Base-by-base conservation (phyloP, 2,888 invertebrate species). In the Eristalis intricaria region DNA sequence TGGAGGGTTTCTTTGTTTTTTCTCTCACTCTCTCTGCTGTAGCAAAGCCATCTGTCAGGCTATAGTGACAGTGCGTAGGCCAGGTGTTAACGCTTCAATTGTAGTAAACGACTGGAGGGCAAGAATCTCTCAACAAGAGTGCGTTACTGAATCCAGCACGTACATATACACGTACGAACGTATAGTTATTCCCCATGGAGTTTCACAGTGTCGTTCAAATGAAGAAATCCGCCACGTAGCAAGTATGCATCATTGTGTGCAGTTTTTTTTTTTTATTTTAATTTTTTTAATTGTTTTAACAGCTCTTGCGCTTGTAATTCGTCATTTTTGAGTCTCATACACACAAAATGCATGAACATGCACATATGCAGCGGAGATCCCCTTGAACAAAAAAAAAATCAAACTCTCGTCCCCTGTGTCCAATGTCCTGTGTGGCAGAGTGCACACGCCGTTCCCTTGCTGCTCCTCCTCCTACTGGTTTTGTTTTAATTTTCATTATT, bases 201-300 rank as follows among this genome's bases (percentile, higher is more conserved):
- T 50, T 50, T 19, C 50, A 19, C 8, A 19, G 19, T 10, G 32
- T 19, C 19, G 50, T 50, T 50, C 19, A 8, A 19, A 8, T 8
- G 50, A n/a, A 19, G 50, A 50, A 50, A 50, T 19, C 7, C 19
- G 19, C 19, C 50, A 50, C 38, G 26, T 38, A 13, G 8, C 74
- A 8, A 13, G 38, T 15, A 15, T n/a, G 43, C 43, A 15, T 43
- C 43, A n/a, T 43, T 43, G n/a, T 43, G 35, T 35, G 29, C 29
- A 29, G 5, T 10, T 32, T 32, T 32, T 32, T 32, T 4, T 32
- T 5, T 8, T 32, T 32, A 13, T 43, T 43, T 43, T 1, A n/a
- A n/a, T n/a, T n/a, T n/a, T 43, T 43, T 43, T n/a, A 43, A 75
- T 80, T 81, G 69, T 75, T 81, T 40, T 65, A 82, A 38, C 43